Percentiles rank a stretch among this genome's conserved stretches.
Conservation (phyloP, 2,113 vertebrate species). For the Elephas maximus region DNA sequence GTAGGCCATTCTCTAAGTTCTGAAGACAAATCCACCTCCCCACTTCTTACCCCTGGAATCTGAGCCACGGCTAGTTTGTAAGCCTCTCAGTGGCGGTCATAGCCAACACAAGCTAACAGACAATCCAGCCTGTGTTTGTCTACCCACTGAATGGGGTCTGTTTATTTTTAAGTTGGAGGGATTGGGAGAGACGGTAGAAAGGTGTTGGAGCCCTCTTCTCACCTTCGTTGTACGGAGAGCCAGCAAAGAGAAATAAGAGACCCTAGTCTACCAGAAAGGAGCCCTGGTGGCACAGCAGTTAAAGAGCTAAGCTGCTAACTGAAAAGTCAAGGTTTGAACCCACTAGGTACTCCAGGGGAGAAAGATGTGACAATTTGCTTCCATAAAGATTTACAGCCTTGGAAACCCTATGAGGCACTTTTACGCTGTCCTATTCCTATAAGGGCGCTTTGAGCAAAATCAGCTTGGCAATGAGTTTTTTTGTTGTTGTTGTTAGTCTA, state of each 20-base stretch:
- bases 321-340: not conserved
- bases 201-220: not conserved
- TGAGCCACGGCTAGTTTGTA: not conserved
- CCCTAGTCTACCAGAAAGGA: not conserved
- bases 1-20: not conserved
- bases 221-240: not conserved
- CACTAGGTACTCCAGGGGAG: not conserved
- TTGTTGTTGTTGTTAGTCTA: no score
- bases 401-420: not conserved
- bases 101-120: not conserved
- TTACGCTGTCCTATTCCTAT: not conserved
- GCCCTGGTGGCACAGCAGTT: not conserved
- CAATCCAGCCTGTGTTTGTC: not conserved
- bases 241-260: not conserved
- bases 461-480: no score
- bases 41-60: not conserved
- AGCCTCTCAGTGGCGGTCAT: not conserved
- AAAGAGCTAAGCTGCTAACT: not conserved
- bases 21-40: not conserved
- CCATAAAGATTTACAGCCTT: not conserved
- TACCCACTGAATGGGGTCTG: not conserved
- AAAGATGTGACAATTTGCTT: not conserved
- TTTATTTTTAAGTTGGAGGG: conserved; percentile 22
- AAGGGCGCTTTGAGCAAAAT: no score
- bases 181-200: not conserved